These are phyloP conservation scores for Sarcophaga rosellei DNA, from an alignment of 2,888 invertebrate genomes.

Conservation along the genomic window DNA sequence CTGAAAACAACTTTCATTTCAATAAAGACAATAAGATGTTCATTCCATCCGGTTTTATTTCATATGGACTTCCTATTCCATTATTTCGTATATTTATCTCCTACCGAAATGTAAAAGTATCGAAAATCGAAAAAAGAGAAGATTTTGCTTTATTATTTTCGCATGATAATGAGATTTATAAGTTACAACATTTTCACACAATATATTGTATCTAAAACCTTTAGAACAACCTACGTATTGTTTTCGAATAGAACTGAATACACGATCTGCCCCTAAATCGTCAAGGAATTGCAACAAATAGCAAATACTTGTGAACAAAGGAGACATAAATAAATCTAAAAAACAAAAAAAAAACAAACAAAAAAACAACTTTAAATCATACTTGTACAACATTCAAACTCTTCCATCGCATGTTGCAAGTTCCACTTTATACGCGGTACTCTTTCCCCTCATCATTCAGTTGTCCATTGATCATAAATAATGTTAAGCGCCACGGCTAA, in stretches of 20 bases:
- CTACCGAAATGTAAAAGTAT: too few relatives aligned
- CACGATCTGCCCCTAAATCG: not conserved
- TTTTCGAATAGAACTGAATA: not conserved
- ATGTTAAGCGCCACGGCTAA: slow-evolving; percentile 81
- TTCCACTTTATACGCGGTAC: slow-evolving; percentile 3
- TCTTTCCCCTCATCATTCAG: slow-evolving; percentile 16
- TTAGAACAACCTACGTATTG: too few relatives aligned
- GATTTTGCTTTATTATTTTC: too few relatives aligned
- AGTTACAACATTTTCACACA: too few relatives aligned
- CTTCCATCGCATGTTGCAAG: slow-evolving; percentile 14
- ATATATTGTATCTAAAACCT: too few relatives aligned
- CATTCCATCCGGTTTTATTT: too few relatives aligned
- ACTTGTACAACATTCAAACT: not conserved
- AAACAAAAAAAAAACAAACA: not conserved
- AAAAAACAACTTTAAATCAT: not conserved
- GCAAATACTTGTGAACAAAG: not conserved
- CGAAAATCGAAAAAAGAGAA: too few relatives aligned
- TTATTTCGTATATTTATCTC: too few relatives aligned
- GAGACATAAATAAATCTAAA: not conserved
- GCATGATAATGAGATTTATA: too few relatives aligned
- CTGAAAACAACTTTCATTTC: too few relatives aligned
- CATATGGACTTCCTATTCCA: too few relatives aligned
- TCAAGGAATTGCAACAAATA: not conserved
- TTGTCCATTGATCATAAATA: slow-evolving; percentile 78
- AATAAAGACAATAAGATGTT: too few relatives aligned